phyloP scores from a whole-genome alignment of 2,797 vertebrate species.

The Ctenopoma multispine region DNA sequence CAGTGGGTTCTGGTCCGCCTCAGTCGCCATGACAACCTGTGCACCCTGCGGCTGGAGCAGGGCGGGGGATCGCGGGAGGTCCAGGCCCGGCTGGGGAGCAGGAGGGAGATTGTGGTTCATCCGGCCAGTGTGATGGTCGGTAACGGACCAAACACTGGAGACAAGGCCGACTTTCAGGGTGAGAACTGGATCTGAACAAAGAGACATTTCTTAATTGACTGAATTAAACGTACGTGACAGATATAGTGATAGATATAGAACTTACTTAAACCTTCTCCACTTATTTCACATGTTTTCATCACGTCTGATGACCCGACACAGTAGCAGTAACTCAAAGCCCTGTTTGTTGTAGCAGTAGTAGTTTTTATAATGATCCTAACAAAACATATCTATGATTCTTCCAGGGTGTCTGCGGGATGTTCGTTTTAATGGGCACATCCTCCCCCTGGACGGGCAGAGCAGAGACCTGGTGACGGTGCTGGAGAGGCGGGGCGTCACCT shows the following conservation, averaged over 20 bases:
- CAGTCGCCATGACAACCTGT: slow-evolving; percentile 86
- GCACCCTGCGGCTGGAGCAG: slow-evolving; percentile 86
- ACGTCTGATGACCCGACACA: no score
- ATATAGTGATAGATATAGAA: no score
- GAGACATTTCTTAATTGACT: no score
- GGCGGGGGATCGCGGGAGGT: slow-evolving; percentile 88
- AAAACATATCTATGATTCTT: background rate
- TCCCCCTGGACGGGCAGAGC: slow-evolving; percentile 86
- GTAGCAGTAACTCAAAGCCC: no score
- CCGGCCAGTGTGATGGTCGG: slow-evolving; percentile 84
- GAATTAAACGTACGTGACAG: no score
- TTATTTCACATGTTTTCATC: no score
- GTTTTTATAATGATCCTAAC: no score
- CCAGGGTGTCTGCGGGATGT: slow-evolving; percentile 88
- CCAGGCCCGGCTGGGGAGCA: slow-evolving; percentile 78
- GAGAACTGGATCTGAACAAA: slow-evolving; percentile 16
- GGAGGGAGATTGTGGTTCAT: slow-evolving; percentile 82
- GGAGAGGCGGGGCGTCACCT: slow-evolving; percentile 80
- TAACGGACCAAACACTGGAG: slow-evolving; percentile 65
- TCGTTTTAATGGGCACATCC: slow-evolving; percentile 83
- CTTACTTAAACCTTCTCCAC: no score
- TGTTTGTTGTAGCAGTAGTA: no score
- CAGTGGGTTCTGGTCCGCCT: slow-evolving; percentile 89
- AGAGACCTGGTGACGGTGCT: slow-evolving; percentile 78
- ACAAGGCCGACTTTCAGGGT: slow-evolving; percentile 88